Percentiles rank a stretch among this genome's conserved stretches.
Evolutionary conservation across 2,113 vertebrate genomes (phyloP).

Genomic region (Oryzias javanicus): DNA sequence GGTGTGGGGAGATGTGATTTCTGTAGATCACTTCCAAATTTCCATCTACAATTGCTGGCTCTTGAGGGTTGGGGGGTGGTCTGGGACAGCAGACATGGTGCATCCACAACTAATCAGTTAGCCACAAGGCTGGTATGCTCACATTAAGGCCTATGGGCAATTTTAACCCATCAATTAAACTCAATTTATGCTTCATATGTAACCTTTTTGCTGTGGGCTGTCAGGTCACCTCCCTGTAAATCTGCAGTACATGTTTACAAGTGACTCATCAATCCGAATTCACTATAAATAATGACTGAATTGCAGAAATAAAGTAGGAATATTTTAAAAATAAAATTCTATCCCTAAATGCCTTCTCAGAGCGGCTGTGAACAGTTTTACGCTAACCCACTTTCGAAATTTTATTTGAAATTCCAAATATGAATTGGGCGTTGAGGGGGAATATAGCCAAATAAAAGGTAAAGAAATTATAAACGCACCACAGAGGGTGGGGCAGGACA

Average conservation of each 20-base stretch:
- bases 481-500: no score
- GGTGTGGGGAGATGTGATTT: conserved; percentile 26
- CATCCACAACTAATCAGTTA: conserved; percentile 19
- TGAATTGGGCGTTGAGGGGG: no score
- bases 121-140: conserved; percentile 16
- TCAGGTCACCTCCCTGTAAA: neutral
- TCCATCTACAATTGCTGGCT: neutral
- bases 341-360: no score
- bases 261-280: neutral
- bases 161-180: conserved; percentile 4
- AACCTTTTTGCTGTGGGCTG: neutral
- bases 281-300: neutral
- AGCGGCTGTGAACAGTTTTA: no score
- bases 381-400: no score
- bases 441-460: no score
- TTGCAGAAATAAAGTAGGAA: neutral
- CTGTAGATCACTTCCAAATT: conserved; percentile 20
- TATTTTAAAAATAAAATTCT: no score
- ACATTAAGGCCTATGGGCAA: neutral
- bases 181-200: neutral
- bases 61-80: neutral
- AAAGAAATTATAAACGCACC: no score
- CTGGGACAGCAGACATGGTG: conserved; percentile 3
- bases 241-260: neutral
- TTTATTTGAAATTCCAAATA: no score